Evolutionary conservation across 2,113 vertebrate genomes (phyloP).

Genomic region (Pedetes capensis): DNA sequence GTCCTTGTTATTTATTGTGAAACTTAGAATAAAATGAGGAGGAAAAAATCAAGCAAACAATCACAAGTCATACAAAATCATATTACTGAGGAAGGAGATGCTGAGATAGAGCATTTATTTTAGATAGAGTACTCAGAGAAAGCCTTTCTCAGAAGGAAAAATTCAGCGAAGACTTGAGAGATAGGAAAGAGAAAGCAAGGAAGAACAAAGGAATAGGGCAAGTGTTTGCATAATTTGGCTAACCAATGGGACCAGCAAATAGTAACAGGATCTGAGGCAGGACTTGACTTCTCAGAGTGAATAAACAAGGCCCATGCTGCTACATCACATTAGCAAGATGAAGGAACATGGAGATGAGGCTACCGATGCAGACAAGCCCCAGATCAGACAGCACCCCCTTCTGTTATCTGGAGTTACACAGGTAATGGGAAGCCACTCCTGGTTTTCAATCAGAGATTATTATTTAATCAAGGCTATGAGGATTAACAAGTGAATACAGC

Average conservation of each 20-base stretch:
- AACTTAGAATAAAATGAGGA: background rate
- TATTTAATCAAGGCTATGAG: background rate
- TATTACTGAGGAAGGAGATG: background rate
- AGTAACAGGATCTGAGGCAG: background rate
- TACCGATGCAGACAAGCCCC: background rate
- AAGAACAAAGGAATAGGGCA: background rate
- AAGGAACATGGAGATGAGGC: accelerated
- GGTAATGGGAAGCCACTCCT: background rate
- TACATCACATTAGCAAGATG: background rate
- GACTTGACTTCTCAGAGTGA: background rate
- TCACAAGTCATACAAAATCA: background rate
- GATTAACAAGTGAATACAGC: background rate
- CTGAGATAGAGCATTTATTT: background rate
- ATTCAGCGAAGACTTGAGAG: background rate
- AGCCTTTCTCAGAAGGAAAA: background rate
- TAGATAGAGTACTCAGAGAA: background rate
- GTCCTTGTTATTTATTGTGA: background rate
- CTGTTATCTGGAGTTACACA: background rate
- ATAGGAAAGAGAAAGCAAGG: background rate
- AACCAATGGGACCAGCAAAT: background rate
- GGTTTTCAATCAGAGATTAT: background rate
- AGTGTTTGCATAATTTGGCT: background rate
- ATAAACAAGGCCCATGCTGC: background rate
- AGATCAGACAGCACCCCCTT: background rate
- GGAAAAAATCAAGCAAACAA: background rate